Percentiles rank a stretch among this genome's conserved stretches.
phyloP scores from a whole-genome alignment of 2,113 vertebrate genomes.

The Ptilonorhynchus violaceus region DNA sequence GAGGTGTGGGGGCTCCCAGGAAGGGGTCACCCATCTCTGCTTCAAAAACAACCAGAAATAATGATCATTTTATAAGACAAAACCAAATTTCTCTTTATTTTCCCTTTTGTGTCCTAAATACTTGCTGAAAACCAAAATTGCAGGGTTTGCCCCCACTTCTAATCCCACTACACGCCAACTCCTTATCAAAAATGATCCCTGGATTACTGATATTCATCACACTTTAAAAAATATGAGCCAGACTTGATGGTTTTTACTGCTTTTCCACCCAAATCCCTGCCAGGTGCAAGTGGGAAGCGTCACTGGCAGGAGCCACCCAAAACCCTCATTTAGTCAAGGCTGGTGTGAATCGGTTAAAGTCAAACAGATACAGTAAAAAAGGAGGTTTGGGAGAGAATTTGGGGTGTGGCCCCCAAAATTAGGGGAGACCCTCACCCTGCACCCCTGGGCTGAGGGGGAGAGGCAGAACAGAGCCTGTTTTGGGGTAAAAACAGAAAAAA shows the following conservation, averaged over 20 bases:
- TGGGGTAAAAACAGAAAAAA: neutral
- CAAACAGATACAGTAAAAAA: neutral
- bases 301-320: neutral
- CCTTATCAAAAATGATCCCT: rapidly evolving
- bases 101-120: slow-evolving; percentile 59
- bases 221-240: rapidly evolving
- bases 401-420: neutral
- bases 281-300: neutral
- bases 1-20: neutral
- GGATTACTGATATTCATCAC: rapidly evolving
- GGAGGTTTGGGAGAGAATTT: neutral
- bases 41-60: neutral
- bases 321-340: neutral
- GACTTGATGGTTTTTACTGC: rapidly evolving
- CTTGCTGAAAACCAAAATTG: slow-evolving; percentile 58
- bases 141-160: slow-evolving; percentile 62
- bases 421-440: neutral
- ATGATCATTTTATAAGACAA: rapidly evolving
- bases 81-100: slow-evolving; percentile 37
- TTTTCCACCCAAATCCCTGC: neutral
- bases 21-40: slow-evolving; percentile 8
- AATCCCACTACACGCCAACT: rapidly evolving
- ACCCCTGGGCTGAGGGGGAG: rapidly evolving
- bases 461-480: neutral
- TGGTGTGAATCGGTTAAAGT: neutral